Percentiles rank a stretch among this genome's conserved stretches.
Evolutionary conservation across 2,888 invertebrate genomes (phyloP).

Genomic region (Eutolmus rufibarbis): DNA sequence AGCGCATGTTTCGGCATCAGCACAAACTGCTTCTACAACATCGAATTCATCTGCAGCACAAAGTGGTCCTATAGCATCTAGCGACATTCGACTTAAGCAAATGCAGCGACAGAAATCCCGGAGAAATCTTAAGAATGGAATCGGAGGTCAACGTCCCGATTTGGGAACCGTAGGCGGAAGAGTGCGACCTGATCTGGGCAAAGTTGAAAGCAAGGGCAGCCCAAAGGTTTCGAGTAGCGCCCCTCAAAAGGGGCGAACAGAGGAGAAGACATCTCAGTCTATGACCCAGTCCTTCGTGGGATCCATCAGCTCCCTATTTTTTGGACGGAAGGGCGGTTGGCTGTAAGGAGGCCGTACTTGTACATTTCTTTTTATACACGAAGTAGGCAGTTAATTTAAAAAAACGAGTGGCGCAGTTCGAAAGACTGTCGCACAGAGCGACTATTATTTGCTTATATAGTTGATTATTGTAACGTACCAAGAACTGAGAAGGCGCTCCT

Average conservation of each 20-base stretch:
- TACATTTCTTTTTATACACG: conserved; percentile 12
- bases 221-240: conserved; percentile 50
- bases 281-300: conserved; percentile 70
- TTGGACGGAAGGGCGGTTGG: conserved; percentile 85
- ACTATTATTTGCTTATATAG: not conserved
- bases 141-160: conserved; percentile 67
- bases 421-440: not conserved
- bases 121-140: conserved; percentile 64
- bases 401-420: not conserved
- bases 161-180: conserved; percentile 66
- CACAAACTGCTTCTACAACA: conserved; percentile 49
- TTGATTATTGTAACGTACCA: not conserved
- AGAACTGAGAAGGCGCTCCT: conserved; percentile 16
- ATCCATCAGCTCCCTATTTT: conserved; percentile 79
- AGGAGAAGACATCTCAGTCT: conserved; percentile 42
- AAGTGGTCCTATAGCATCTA: conserved; percentile 51
- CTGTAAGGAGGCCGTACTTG: conserved; percentile 64
- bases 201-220: conserved; percentile 48
- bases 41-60: conserved; percentile 51
- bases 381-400: conserved; percentile 14
- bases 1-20: conserved; percentile 48
- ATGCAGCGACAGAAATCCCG: conserved; percentile 66
- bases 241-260: conserved; percentile 43
- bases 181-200: conserved; percentile 56
- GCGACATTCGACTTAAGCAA: conserved; percentile 63